Conservation (phyloP, 2,113 vertebrate species). For the Lontra canadensis region DNA sequence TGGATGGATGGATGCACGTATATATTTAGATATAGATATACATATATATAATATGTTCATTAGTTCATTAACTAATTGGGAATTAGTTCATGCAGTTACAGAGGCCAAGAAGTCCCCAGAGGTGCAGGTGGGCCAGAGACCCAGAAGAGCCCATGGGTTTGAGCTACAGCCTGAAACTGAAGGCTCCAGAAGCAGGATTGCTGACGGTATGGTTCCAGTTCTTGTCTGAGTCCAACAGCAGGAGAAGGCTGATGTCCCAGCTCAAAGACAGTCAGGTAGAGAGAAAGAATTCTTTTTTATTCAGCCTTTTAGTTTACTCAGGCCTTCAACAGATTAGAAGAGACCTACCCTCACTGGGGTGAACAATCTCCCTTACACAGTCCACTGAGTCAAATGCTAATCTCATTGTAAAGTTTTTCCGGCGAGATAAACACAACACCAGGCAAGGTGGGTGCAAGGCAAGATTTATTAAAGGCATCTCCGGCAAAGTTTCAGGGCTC, state of each 20-base stretch:
- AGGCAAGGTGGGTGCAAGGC: too few species aligned
- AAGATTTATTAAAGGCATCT: too few species aligned
- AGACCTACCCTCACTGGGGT: background rate
- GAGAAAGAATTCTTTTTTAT: background rate
- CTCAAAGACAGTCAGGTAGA: background rate
- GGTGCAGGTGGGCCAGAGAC: background rate
- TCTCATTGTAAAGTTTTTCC: background rate
- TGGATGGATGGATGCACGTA: fast-evolving
- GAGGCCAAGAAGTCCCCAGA: background rate
- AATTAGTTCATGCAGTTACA: background rate
- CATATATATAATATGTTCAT: too few species aligned
- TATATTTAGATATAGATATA: background rate
- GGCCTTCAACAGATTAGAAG: background rate
- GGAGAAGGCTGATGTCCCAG: background rate
- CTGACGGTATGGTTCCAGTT: fast-evolving
- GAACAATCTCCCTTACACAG: background rate
- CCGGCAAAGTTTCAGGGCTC: too few species aligned
- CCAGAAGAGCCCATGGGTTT: background rate
- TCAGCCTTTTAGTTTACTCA: background rate
- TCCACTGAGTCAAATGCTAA: background rate
- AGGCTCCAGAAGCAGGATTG: background rate
- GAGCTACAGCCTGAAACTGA: background rate
- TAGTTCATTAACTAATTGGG: background rate
- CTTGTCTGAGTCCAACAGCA: background rate
- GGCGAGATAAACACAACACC: too few species aligned